Base-by-base conservation (phyloP, 92 coral and sea anemone species). In the Zoanthus sociatus region DNA sequence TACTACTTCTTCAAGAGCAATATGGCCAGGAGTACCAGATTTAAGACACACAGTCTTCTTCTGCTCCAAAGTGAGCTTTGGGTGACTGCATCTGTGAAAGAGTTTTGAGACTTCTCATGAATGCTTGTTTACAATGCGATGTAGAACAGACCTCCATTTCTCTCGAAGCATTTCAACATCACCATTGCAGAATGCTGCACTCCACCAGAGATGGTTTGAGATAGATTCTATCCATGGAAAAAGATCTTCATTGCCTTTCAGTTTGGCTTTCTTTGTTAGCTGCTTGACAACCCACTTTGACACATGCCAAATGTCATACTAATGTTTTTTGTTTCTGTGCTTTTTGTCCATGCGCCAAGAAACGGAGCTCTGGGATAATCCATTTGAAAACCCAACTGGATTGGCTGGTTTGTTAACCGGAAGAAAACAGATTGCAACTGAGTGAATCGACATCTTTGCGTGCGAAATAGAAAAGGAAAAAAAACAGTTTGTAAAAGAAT, bases 251-350 rank as follows among this genome's bases (percentile, higher is more conserved):
- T 83, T 87, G 10, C 76, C 54, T 73, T 87, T 87, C 17, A 82
- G 47, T 64, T 92, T 86, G 1, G 93, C 87, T 69, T 90, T 92
- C 14, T 92, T 90, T 3, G 86, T 87, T 20, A 93, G 85, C 60
- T 88, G 48, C 46, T 93, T 93, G 3, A 88, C 68, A 21, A 91
- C 74, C 56, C 26, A 26, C 26, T 26, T 26, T 26, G 26, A 26
- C 5, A 93, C 61, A 64, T 91, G 93, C 95, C 95, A 92, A 3
- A 90, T 91, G 74, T 92, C 93, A 84, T 84, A 92, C 78, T 90
- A 90, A 82, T 92, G 95, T 15, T 78, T 83, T 47, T 77, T 83
- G n/a, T 83, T 47, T 1, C 51, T 3, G 71, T 86, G 68, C 14
- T 82, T 86, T 21, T 89, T 89, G 21, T 82, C 74, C 90, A 63